Base-by-base conservation (phyloP, 1,140 invertebrate genomes). In the Lepidurus packardi region DNA sequence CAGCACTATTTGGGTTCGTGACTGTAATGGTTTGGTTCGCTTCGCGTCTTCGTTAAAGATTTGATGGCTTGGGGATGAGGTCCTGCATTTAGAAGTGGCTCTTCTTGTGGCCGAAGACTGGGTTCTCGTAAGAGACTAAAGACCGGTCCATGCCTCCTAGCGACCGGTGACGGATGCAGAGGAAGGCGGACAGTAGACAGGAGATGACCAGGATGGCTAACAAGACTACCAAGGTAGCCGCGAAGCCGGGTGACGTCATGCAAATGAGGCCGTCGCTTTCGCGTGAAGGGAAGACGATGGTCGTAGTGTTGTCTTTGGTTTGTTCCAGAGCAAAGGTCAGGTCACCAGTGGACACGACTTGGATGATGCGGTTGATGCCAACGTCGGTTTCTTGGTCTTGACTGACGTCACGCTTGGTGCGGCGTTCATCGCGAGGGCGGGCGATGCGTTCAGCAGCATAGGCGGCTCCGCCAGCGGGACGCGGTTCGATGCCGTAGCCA, bases 241-340 rank as follows among this genome's bases (percentile, higher is more conserved):
- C 91, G 83, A 96, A 96, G 0, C 93, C 93, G 13, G 93, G 92
- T 2, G 93, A 94, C 1, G 94, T 96, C 93, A 97, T 95, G 84
- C 94, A 97, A 78, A 97, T 94, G 80, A 94, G 86, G 21, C 90
- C 90, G 9, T 83, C 78, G 10, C 73, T 75, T 77, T 90, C 88
- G 81, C 86, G 86, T 21, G 75, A 79, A 4, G 92, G 90, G 82
- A 92, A 91, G 1, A 92, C 89, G 85, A 93, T 81, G 89, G 78
- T 86, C 7, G 82, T 87, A 41, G 86, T 87, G 47, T 81, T 84
- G 81, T 87, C 87, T 73, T 86, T 85, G 74, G 92, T 91, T 73
- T 82, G 80, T 65, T 91, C 90, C 75, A 94, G 88, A 25, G 91
- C 87, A 83, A 95, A 95, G 45, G 93, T 91, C 44, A 96, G 85